These are phyloP conservation scores for Cantharis nigra DNA, from an alignment of 2,888 invertebrate genomes.

Conservation along the genomic window DNA sequence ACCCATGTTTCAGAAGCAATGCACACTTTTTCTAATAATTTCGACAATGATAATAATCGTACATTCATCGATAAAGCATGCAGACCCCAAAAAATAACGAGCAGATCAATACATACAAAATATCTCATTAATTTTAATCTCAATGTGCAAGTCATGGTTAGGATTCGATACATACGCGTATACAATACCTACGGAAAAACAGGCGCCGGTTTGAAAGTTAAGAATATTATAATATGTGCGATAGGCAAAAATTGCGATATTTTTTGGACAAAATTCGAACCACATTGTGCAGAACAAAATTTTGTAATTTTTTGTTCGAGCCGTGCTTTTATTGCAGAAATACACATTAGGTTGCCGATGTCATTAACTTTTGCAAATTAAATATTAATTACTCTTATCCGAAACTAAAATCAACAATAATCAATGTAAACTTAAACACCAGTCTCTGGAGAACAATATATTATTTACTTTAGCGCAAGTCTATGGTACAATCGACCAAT, in stretches of 20 bases:
- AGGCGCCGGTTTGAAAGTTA: neutral
- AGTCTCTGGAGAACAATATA: neutral
- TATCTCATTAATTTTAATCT: neutral
- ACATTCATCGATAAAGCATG: neutral
- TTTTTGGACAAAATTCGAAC: neutral
- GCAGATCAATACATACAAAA: neutral
- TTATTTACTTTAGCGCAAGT: neutral
- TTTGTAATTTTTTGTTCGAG: neutral
- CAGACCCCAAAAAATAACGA: neutral
- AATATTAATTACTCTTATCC: neutral
- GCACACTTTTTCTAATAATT: neutral
- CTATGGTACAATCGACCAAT: neutral
- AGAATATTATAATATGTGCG: neutral
- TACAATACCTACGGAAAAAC: neutral
- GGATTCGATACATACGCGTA: neutral
- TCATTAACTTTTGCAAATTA: neutral
- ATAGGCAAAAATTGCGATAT: neutral
- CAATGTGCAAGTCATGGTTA: neutral
- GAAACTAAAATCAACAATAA: neutral
- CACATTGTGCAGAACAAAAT: neutral
- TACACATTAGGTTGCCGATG: neutral
- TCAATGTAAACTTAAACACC: neutral
- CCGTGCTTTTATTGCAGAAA: neutral
- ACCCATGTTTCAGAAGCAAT: slow-evolving; percentile 30
- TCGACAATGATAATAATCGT: neutral